Evolutionary conservation across 2,797 vertebrate genomes (phyloP), one percentile per base, ranked within the genome.

Genomic region (Dendrocincla tyrannina): DNA sequence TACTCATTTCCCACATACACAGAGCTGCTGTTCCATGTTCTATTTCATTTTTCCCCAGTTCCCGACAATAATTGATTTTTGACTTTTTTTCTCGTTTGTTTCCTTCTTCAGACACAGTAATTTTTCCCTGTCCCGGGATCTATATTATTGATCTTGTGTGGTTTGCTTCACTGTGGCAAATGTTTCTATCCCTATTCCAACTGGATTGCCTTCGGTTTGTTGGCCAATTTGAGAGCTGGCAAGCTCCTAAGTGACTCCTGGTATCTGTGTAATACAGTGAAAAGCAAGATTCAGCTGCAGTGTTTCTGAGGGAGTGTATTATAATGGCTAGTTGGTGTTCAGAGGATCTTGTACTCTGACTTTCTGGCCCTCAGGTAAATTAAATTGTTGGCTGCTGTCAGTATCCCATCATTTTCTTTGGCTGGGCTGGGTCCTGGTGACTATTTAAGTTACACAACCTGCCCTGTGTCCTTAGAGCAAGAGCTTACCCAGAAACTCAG

Each of bases 61-160:
- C 22, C 33, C 75, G 42, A 10, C 37, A 89, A 70, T 68, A 91
- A 87, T 41, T 60, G 67, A 82, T 83, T 62, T 85, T 62, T 76
- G 60, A 67, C 52, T 67, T 86, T 86, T 75, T 75, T 72, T 81
- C 58, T 85, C 49, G 60, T 85, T 94, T 85, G 62, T 75, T 96
- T 85, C 49, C 14, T 86, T 27, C 72, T 87, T 72, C 55, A 91
- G 94, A 77, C 59, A 68, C 42, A 41, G 67, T 94, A 58, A 82
- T 94, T 91, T 92, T 92, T 75, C 53, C 49, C 74, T 80, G 32
- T 91, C 46, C 59, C 39, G 79, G 53, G 81, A 84, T 95, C 95
- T 97, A 66, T 95, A 85, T 62, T 93, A 96, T 96, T 91, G 91
- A 95, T 89, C 68, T 93, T 9, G 0, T 3, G 17, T 76, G 50